Evolutionary conservation across 2,888 invertebrate species (phyloP).

Genomic region (Caenorhabditis sp.): DNA sequence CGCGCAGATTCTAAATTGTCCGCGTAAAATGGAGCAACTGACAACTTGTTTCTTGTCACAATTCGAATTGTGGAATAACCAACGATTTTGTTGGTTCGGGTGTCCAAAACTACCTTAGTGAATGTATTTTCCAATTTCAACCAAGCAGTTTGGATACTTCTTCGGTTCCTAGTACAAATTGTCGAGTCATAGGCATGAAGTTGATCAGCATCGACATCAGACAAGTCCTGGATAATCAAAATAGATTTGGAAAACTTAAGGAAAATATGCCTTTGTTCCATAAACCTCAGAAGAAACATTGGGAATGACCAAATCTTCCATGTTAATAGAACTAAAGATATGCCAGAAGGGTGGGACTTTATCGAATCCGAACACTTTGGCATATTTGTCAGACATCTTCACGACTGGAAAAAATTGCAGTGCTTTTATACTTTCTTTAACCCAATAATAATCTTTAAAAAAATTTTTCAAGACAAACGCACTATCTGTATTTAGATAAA

Average conservation of each 20-base stretch:
- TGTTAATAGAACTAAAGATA: constrained; percentile 22
- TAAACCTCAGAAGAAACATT: constrained; percentile 19
- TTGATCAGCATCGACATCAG: constrained; percentile 35
- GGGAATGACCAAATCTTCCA: constrained; percentile 25
- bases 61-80: constrained; percentile 40
- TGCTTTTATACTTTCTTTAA: no score
- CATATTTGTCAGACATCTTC: constrained; percentile 37
- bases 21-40: constrained; percentile 41
- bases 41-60: constrained; percentile 19
- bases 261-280: constrained; percentile 11
- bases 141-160: constrained; percentile 27
- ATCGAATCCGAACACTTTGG: constrained; percentile 34
- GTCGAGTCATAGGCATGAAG: constrained; percentile 31
- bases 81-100: constrained; percentile 22
- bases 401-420: constrained; percentile 27
- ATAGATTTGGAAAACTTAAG: no score
- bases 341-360: constrained; percentile 27
- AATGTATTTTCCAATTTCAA: constrained; percentile 34
- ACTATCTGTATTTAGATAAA: no score
- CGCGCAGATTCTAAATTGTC: constrained; percentile 32
- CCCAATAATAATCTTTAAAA: no score
- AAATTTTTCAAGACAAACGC: no score
- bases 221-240: constrained; percentile 14
- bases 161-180: constrained; percentile 37
- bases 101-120: constrained; percentile 28